phyloP scores from a whole-genome alignment of 2,888 invertebrate species.

The Cartodere bifasciata region DNA sequence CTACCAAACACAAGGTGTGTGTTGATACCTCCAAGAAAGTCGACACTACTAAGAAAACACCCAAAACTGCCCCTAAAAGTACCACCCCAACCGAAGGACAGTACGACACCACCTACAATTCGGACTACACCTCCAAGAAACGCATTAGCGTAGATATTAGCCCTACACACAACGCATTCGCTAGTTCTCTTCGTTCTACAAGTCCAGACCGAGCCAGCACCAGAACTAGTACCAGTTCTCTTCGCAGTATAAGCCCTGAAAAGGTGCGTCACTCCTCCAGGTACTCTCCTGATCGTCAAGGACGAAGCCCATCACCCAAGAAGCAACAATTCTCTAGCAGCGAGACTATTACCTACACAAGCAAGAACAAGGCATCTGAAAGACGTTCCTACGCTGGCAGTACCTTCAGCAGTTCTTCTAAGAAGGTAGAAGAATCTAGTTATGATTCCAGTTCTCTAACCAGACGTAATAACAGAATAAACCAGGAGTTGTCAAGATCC shows the following conservation, averaged over 20 bases:
- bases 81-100: slow-evolving; percentile 33
- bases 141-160: slow-evolving; percentile 54
- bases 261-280: slow-evolving; percentile 24
- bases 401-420: slow-evolving; percentile 2
- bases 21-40: slow-evolving; percentile 6
- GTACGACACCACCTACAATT: slow-evolving; percentile 48
- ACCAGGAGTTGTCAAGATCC: slow-evolving; percentile 20
- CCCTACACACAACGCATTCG: slow-evolving; percentile 65
- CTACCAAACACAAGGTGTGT: slow-evolving; percentile 3
- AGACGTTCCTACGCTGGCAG: slow-evolving; percentile 1
- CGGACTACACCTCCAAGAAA: slow-evolving; percentile 41
- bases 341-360: slow-evolving; percentile 22
- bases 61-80: slow-evolving; percentile 24
- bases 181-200: slow-evolving; percentile 54
- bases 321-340: slow-evolving; percentile 22
- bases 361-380: slow-evolving; percentile 4
- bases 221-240: slow-evolving; percentile 42
- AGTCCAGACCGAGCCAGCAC: slow-evolving; percentile 42
- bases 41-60: slow-evolving; percentile 13
- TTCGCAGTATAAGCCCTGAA: slow-evolving; percentile 37
- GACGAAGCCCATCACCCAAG: slow-evolving; percentile 19
- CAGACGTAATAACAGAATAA: slow-evolving; percentile 17
- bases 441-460: slow-evolving; percentile 21
- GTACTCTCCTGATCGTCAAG: slow-evolving; percentile 21
- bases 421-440: slow-evolving; percentile 5